A percentile compares a stretch with the other conserved stretches of the same genome.
Conservation (phyloP, 2,797 vertebrate species). For the Acrocephalus scirpaceus region DNA sequence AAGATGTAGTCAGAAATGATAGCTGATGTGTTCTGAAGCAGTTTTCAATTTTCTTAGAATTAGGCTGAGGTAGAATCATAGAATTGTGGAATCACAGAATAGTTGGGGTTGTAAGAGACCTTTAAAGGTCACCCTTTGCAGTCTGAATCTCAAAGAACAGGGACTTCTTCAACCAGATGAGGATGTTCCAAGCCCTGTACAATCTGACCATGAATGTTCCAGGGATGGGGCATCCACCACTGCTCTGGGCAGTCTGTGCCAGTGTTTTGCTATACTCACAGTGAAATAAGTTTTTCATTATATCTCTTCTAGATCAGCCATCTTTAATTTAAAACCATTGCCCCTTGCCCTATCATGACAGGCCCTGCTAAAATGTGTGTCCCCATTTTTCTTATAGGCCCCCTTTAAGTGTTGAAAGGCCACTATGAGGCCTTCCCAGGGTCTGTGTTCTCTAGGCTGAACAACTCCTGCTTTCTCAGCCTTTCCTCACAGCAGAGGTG, state of each 20-base stretch:
- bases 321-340: not conserved
- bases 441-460: not conserved
- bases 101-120: not conserved
- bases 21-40: not conserved
- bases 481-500: not conserved
- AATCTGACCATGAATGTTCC: not conserved
- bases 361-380: not conserved
- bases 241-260: not conserved
- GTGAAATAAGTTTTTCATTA: not conserved
- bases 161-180: not conserved
- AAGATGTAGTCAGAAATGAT: not conserved
- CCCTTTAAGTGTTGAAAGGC: not conserved
- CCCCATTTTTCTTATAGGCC: not conserved
- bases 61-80: not conserved
- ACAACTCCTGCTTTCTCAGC: not conserved
- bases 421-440: not conserved
- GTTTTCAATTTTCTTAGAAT: not conserved
- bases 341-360: accelerated
- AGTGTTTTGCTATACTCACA: not conserved
- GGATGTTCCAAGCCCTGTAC: not conserved
- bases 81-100: not conserved
- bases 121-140: not conserved
- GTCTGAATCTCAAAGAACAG: not conserved
- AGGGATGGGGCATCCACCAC: not conserved
- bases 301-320: not conserved